Base-by-base conservation (phyloP, 2,888 invertebrate genomes). In the Acronicta aceris region DNA sequence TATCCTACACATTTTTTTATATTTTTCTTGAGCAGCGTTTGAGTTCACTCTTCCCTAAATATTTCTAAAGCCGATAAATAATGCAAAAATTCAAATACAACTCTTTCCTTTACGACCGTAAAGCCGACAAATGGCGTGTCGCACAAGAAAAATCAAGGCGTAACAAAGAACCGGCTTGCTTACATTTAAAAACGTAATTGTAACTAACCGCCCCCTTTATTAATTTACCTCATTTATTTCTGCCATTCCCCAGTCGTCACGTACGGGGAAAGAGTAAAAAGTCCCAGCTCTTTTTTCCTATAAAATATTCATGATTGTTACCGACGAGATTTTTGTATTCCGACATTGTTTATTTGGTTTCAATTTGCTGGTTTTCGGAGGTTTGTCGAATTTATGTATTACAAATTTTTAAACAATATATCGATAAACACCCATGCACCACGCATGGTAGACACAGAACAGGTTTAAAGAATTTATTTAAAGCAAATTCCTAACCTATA, bases 171-270 rank as follows among this genome's bases (percentile, higher is more conserved):
- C 89, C 86, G 82, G 87, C 89, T 93, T 91, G 92, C 91, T 93
- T 92, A 91, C 93, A 92, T 93, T 93, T 92, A 93, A 94, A 94
- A 92, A 89, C 88, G 90, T 94, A 94, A 94, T 94, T 94, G 94
- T 94, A 92, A 93, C 92, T 92, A 94, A 94, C 94, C 94, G 88
- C 88, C 86, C 92, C 90, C 88, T 89, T 93, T 93, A 94, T 94
- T 94, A 93, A 94, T 94, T 93, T 90, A 91, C 85, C 91, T 92
- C 94, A 90, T 94, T 91, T 88, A 90, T 93, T 85, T 85, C 81
- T 79, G 83, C 82, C 84, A 82, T 78, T 87, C 87, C 84, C 83
- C 79, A 82, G 81, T 85, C 76, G 86, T 89, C 89, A 88, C 87
- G 88, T 85, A 70, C 64, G 76, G 2, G 78, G 80, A 85, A 87